These are phyloP conservation scores for Porites lobata DNA, from an alignment of 92 coral and sea anemone species.

Conservation along the genomic window DNA sequence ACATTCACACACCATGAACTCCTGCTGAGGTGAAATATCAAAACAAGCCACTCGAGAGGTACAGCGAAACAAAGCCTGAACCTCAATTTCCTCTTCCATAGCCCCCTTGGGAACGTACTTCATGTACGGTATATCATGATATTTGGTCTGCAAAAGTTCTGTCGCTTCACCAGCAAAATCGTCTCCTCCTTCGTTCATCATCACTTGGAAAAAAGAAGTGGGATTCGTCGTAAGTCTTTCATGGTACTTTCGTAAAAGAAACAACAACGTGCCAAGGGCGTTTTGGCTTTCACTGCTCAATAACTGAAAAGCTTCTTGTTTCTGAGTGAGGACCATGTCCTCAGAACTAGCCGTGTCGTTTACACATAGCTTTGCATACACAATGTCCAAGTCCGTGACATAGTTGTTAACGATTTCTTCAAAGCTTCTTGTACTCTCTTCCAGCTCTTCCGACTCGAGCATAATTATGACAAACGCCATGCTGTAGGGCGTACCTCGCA, in stretches of 20 bases:
- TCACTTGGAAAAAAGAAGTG: not conserved
- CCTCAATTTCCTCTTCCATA: not conserved
- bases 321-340: not conserved
- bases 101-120: not conserved
- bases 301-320: not conserved
- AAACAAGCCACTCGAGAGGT: not conserved
- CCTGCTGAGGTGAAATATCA: constrained; percentile 13
- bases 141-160: constrained; percentile 3
- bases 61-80: not conserved
- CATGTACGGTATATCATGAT: not conserved
- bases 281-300: not conserved
- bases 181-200: constrained; percentile 13
- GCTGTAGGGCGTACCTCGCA: too few species aligned
- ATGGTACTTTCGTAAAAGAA: not conserved
- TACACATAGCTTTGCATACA: constrained; percentile 9
- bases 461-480: too few species aligned
- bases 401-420: not conserved
- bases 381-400: constrained; percentile 3
- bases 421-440: constrained; percentile 17
- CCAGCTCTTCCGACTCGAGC: not conserved
- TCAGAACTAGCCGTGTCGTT: not conserved
- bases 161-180: not conserved
- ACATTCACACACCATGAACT: constrained; percentile 20
- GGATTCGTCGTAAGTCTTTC: not conserved
- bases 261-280: not conserved